Evolutionary conservation across 2,888 invertebrate genomes (phyloP).

Genomic region (Julus scanicus): DNA sequence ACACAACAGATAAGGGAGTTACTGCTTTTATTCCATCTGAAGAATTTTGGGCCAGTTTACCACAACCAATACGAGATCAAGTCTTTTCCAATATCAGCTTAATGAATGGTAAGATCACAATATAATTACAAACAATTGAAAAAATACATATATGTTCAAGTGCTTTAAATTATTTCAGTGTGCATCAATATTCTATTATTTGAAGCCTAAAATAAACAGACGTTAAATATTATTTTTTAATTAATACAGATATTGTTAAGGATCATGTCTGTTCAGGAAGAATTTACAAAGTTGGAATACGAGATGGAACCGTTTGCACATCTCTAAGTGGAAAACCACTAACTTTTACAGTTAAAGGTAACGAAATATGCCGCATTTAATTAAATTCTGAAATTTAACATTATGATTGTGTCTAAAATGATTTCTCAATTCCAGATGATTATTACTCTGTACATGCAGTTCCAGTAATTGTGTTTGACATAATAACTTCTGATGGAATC

Average conservation of each 20-base stretch:
- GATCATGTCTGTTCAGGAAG: slow-evolving; percentile 47
- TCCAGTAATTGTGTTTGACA: slow-evolving; percentile 49
- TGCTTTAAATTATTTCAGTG: background rate
- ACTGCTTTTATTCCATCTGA: slow-evolving; percentile 53
- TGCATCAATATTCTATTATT: background rate
- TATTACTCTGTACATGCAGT: slow-evolving; percentile 32
- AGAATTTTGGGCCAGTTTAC: slow-evolving; percentile 48
- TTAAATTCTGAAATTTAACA: background rate
- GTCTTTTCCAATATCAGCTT: slow-evolving; percentile 25
- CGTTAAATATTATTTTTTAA: background rate
- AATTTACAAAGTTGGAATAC: slow-evolving; percentile 50
- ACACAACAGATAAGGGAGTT: slow-evolving; percentile 48
- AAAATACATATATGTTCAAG: background rate
- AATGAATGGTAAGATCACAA: slow-evolving; percentile 16
- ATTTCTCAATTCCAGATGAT: slow-evolving; percentile 25
- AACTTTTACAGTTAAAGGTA: slow-evolving; percentile 48
- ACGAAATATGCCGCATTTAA: background rate
- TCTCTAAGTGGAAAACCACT: slow-evolving; percentile 50
- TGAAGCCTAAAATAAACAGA: background rate
- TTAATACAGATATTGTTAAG: slow-evolving; percentile 31
- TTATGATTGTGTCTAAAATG: background rate
- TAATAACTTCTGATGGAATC: slow-evolving; percentile 46
- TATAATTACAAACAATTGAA: background rate
- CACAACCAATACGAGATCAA: background rate
- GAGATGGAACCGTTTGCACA: slow-evolving; percentile 46